Evolutionary conservation across 64 coral and sea anemone species (phyloP), one percentile per base, ranked within the genome.

Genomic region (Anthopleura sola): DNA sequence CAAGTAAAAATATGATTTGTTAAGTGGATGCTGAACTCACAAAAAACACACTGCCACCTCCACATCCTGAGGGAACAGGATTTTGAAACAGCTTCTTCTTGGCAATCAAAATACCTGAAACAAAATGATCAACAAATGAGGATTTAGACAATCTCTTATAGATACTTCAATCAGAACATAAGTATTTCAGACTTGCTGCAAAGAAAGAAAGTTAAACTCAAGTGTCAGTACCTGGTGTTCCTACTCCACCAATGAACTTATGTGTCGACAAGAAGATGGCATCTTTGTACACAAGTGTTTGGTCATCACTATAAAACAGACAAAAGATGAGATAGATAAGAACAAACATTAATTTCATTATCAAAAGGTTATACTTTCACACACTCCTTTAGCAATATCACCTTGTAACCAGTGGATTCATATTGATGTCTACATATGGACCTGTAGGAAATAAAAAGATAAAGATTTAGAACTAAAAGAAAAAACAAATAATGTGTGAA

Each of bases 21-120:
- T 71, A 10, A 81, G 77, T 48, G 23, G 9, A 44, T 28, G 24
- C 68, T 5, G 46, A 18, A 98, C 96, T 92, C 90, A 98, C 96
- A 90, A 92, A 98, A 36, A 98, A 98, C 36, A 98, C 96, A 81
- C 92, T 94, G 49, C 96, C 96, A 75, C 96, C 96, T 51, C 96
- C 96, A 92, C 96, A 92, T 12, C 92, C 92, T 31, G 92, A 98
- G 1, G 96, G 96, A 26, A 98, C 92, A 85, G 96, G 86, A 37
- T 98, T 98, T 66, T 81, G 84, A 85, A 98, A 98, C 21, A 98
- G 56, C 17, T 89, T 80, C 33, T 98, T 98, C 75, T 98, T 98
- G 24, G 96, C 96, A 80, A 98, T 68, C 57, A 98, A 93, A 58
- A 98, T 94, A 6, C 96, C 96, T 98, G 82, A 21, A 81, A 56